These are phyloP conservation scores for Lysiphlebus fabarum DNA, from an alignment of 1,140 invertebrate genomes.

Conservation along the genomic window DNA sequence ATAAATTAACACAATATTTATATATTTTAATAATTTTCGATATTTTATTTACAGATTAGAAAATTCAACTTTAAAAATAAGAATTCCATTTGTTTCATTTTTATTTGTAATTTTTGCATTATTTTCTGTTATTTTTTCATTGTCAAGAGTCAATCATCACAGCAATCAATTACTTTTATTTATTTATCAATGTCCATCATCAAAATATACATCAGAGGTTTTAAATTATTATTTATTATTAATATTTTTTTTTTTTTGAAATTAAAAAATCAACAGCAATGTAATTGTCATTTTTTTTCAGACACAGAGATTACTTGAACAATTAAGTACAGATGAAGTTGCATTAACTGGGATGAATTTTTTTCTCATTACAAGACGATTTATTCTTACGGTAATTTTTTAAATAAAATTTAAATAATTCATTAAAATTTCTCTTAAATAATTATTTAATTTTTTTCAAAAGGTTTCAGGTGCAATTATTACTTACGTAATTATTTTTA, in stretches of 20 bases:
- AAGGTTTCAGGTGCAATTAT: slow-evolving; percentile 55
- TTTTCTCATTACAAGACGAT: slow-evolving; percentile 62
- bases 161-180: slow-evolving; percentile 57
- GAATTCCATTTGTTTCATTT: slow-evolving; percentile 65
- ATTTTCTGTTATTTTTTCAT: slow-evolving; percentile 57
- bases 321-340: slow-evolving; percentile 60
- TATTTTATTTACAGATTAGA: slow-evolving; percentile 23
- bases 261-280: neutral
- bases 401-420: neutral
- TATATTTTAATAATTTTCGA: slow-evolving; percentile 16
- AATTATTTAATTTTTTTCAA: slow-evolving; percentile 14
- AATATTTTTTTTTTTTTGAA: neutral
- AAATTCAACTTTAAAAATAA: slow-evolving; percentile 29
- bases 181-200: slow-evolving; percentile 59
- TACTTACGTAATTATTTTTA: too few relatives aligned
- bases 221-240: slow-evolving; percentile 3
- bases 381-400: slow-evolving; percentile 61
- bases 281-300: slow-evolving; percentile 34
- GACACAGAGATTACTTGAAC: slow-evolving; percentile 61
- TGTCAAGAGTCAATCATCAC: slow-evolving; percentile 63
- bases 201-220: slow-evolving; percentile 60
- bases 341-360: slow-evolving; percentile 63
- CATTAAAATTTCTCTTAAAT: neutral
- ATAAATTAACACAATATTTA: neutral
- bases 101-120: slow-evolving; percentile 60